Percentiles rank a stretch among this genome's conserved stretches.
These are phyloP conservation scores for Pterois miles DNA, from an alignment of 2,797 vertebrate species.

Conservation along the genomic window DNA sequence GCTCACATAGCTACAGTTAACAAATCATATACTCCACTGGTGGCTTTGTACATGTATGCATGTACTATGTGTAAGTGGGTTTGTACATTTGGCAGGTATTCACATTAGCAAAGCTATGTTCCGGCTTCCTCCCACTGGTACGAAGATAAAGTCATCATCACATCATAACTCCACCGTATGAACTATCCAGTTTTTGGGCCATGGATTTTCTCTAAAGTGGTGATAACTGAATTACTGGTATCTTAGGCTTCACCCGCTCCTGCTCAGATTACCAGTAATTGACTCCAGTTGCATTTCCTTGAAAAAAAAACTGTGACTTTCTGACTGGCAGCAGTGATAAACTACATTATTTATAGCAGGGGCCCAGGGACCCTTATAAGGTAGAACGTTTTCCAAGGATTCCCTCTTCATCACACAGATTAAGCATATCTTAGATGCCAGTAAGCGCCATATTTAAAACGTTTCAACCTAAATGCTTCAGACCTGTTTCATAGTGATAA, in stretches of 20 bases:
- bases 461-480: neutral
- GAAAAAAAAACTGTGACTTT: conserved; percentile 6
- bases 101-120: conserved; percentile 10
- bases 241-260: conserved; percentile 14
- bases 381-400: neutral
- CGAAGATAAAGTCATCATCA: conserved; percentile 53
- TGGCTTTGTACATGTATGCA: neutral
- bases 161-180: conserved; percentile 29
- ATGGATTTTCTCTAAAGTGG: conserved; percentile 15
- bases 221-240: conserved; percentile 46
- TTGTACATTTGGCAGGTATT: conserved; percentile 36
- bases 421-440: neutral
- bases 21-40: conserved; percentile 7
- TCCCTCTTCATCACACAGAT: neutral
- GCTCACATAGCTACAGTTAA: conserved; percentile 16
- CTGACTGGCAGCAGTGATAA: conserved; percentile 32
- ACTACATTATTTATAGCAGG: conserved; percentile 2
- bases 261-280: conserved; percentile 50
- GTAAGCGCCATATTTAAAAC: neutral
- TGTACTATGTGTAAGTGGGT: neutral
- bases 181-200: conserved; percentile 4
- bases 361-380: neutral
- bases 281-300: conserved; percentile 55
- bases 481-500: neutral
- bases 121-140: neutral